Evolutionary conservation across 2,888 invertebrate species (phyloP).

Genomic region (Dicroscelio sp.): DNA sequence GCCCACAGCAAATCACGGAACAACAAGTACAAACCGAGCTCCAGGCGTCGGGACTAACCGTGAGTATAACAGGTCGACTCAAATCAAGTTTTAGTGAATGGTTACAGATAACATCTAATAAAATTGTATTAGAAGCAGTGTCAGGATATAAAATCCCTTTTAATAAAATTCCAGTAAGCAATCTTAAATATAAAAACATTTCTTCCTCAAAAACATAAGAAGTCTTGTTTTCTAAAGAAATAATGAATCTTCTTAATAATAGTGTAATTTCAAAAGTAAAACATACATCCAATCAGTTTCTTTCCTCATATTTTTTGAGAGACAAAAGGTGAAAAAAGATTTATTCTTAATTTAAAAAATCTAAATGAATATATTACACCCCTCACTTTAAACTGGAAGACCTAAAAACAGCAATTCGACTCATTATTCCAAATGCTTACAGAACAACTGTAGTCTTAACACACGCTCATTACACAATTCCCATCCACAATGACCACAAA

Average conservation of each 20-base stretch:
- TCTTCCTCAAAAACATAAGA: not conserved
- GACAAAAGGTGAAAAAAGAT: slow-evolving; percentile 25
- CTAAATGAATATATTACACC: slow-evolving; percentile 20
- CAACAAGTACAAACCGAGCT: not conserved
- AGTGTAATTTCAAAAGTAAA: not conserved
- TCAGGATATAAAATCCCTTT: slow-evolving; percentile 33
- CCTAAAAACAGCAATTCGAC: slow-evolving; percentile 23
- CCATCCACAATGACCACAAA: too few species aligned
- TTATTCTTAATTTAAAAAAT: too few species aligned
- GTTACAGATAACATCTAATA: not conserved
- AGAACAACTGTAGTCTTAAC: too few species aligned
- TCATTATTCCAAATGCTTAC: too few species aligned
- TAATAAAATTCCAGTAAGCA: not conserved
- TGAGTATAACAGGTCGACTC: slow-evolving; percentile 24
- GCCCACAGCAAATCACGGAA: not conserved
- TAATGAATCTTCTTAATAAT: not conserved
- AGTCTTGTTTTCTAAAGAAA: not conserved
- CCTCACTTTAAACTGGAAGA: slow-evolving; percentile 42
- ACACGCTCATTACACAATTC: too few species aligned
- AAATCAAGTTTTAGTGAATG: not conserved
- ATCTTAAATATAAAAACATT: not conserved
- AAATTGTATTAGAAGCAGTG: not conserved
- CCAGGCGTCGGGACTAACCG: not conserved
- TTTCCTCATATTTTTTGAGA: slow-evolving; percentile 18
- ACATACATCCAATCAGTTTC: not conserved